Evolutionary conservation across 2,888 invertebrate species (phyloP), one percentile per base, ranked within the genome.

Genomic region (Synergus japonicus): DNA sequence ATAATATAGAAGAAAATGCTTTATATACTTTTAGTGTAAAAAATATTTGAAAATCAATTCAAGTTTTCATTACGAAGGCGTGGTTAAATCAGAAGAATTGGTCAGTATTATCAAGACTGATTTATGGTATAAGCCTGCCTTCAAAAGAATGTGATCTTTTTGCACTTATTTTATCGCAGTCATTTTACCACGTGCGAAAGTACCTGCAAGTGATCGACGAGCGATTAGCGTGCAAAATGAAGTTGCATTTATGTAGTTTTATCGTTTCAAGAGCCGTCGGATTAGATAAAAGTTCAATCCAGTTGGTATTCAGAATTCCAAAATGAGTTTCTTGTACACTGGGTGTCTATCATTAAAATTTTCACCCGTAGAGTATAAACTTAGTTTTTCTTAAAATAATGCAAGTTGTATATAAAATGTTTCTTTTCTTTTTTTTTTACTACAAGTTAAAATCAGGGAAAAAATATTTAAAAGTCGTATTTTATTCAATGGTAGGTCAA

Each of bases 171-270:
- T n/a, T 54, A 54, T 54, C 7, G 54, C 54, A 54, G n/a, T 54
- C n/a, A 7, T 54, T 54, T 15, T 37, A 10, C n/a, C 43, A 29
- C 46, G 41, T 49, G 65, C 65, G n/a, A 15, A 76, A 63, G 43
- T n/a, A 54, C n/a, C 15, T 54, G 15, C 54, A n/a, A 8, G 54
- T 54, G 54, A n/a, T 54, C 18, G 15, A 18, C 8, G 58, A 58
- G 58, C 64, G 29, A 15, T 44, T 46, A 3, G n/a, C 41, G 54
- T 78, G 66, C 13, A 58, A 58, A 66, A 58, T 43, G 76, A 78
- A 78, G 80, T 54, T 80, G 69, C 76, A 76, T 66, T 79, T 49
- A 29, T 29, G 29, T 29, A 7, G 65, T 54, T 65, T 79, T 12
- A 65, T 37, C 41, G 73, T 67, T 37, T 79, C 43, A 77, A 54